These are phyloP conservation scores for Brachylomia viminalis DNA, from an alignment of 2,888 invertebrate genomes.

Conservation along the genomic window DNA sequence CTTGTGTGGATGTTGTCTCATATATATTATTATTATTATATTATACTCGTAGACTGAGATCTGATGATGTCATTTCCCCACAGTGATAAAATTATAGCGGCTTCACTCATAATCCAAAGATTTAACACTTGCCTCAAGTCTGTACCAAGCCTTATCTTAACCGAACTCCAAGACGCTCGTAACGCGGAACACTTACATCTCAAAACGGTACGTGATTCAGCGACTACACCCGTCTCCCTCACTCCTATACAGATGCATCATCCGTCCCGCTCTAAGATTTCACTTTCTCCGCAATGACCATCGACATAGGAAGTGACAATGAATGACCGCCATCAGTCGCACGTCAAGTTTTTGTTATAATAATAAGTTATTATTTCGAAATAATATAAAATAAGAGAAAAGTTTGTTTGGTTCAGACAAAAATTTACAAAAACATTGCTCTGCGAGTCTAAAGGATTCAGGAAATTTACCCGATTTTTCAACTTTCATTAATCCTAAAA, in stretches of 20 bases:
- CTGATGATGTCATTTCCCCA: not conserved
- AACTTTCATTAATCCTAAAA: not conserved
- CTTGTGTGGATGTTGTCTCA: no score
- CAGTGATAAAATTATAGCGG: not conserved
- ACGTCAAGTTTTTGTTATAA: slow-evolving; percentile 42
- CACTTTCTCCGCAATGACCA: slow-evolving; percentile 72
- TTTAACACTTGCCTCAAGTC: slow-evolving; percentile 9
- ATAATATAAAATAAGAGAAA: not conserved
- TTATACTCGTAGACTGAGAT: not conserved
- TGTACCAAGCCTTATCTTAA: slow-evolving; percentile 40
- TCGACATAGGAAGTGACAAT: slow-evolving; percentile 69
- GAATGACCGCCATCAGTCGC: slow-evolving; percentile 63
- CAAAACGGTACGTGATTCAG: slow-evolving; percentile 77
- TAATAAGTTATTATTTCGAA: slow-evolving; percentile 7
- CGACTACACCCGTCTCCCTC: slow-evolving; percentile 60
- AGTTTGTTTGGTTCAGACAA: not conserved
- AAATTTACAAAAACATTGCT: not conserved
- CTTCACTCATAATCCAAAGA: not conserved
- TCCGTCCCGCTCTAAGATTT: slow-evolving; percentile 66
- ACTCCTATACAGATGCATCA: slow-evolving; percentile 56
- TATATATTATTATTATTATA: no score
- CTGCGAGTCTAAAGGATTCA: not conserved
- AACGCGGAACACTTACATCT: slow-evolving; percentile 73
- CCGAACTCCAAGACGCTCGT: slow-evolving; percentile 57
- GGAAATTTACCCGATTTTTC: not conserved